Base-by-base conservation (phyloP, 2,888 invertebrate genomes). In the Conops quadrifasciatus region DNA sequence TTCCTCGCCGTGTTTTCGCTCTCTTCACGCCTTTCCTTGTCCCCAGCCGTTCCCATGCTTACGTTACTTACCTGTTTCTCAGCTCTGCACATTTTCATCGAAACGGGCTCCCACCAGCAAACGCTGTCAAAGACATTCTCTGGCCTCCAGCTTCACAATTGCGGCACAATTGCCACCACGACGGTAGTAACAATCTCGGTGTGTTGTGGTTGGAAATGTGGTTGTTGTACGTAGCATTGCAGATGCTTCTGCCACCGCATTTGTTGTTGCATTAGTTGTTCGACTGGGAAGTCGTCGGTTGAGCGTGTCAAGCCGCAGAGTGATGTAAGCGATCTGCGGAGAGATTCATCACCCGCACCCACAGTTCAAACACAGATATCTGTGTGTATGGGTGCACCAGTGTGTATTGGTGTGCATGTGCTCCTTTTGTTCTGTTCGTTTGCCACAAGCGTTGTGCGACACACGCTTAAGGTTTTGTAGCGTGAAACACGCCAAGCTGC, bases 121-220 rank as follows among this genome's bases (percentile, higher is more conserved):
- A 63, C 15, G 43, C 45, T 73, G 73, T 74, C 70, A 73, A 73
- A 76, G 73, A 75, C 76, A 76, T 77, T 75, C 73, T 75, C 75
- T 75, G 75, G 76, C 77, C 76, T 74, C 77, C 72, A 76, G 73
- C 28, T 45, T 56, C n/a, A n/a, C 15, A 49, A 19, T 49, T 49
- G 5, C 36, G 36, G 36, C 36, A 9, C 26, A 28, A 9, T 28
- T 28, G 15, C 28, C 28, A 21, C 19, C 24, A 49, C 49, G 51
- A 30, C 49, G 53, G 26, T 26, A n/a, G 43, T 59, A 49, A 19
- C 45, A 19, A 36, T 67, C 67, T 24, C 13, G 36, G 36, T 36
- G 36, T 36, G 15, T 47, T 36, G 36, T 36, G 4, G 36, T 9
- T 36, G 36, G 2, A 3, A 24, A 9, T 58, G 58, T 26, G 5